Conservation (phyloP, 2,888 invertebrate genomes). For the Temnothorax ravouxi region DNA sequence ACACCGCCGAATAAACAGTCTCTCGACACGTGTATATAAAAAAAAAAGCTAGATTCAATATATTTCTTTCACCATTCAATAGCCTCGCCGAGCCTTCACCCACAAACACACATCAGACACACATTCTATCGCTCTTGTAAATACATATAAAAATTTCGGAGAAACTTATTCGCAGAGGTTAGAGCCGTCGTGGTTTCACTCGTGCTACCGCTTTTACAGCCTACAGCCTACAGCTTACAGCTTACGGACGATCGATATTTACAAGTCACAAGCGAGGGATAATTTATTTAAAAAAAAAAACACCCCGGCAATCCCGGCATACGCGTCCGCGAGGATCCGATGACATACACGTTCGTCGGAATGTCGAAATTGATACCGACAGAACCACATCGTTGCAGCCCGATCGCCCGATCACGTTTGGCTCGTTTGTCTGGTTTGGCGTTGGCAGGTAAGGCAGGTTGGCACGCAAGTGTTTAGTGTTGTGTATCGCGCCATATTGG, state of each 20-base stretch:
- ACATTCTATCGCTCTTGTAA: background rate
- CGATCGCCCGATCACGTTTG: background rate
- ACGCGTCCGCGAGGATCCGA: background rate
- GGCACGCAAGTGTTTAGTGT: background rate
- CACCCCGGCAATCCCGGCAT: too few species aligned
- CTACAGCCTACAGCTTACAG: background rate
- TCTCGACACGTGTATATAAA: background rate
- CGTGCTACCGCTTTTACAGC: background rate
- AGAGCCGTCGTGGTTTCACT: background rate
- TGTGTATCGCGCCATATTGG: conserved; percentile 17
- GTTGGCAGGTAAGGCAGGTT: too few species aligned
- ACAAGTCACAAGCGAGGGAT: background rate
- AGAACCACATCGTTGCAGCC: background rate
- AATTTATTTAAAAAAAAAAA: background rate
- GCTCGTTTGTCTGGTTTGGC: too few species aligned
- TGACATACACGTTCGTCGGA: background rate
- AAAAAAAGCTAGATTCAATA: background rate
- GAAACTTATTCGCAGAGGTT: background rate
- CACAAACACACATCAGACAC: background rate
- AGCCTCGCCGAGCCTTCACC: background rate
- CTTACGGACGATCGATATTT: background rate
- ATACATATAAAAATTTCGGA: background rate
- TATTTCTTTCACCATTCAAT: background rate
- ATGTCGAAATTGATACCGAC: conserved; percentile 3
- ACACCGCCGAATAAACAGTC: background rate